These are phyloP conservation scores for Paramisgurnus dabryanus DNA, from an alignment of 2,113 vertebrate genomes.

Conservation along the genomic window DNA sequence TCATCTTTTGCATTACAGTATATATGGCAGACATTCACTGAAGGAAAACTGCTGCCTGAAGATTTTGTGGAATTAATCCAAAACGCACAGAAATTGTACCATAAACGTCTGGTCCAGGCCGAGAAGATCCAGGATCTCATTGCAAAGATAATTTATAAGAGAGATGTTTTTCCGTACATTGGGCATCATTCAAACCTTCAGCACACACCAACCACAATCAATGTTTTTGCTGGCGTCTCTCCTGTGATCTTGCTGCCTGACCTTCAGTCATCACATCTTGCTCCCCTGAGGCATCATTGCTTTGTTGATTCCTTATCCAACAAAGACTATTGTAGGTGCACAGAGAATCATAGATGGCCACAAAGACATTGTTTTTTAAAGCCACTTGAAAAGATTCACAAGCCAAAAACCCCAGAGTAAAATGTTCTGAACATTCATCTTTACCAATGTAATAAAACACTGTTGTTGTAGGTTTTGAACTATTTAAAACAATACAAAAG, in stretches of 20 bases:
- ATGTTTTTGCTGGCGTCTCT: slow-evolving; percentile 33
- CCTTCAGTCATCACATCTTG: slow-evolving; percentile 48
- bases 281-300: slow-evolving; percentile 31
- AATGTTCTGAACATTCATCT: no score
- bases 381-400: slow-evolving; percentile 12
- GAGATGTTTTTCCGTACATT: neutral
- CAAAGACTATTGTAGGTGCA: neutral
- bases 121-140: slow-evolving; percentile 58
- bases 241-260: slow-evolving; percentile 45
- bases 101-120: slow-evolving; percentile 53
- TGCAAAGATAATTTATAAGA: neutral
- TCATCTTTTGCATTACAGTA: slow-evolving; percentile 48
- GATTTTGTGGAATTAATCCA: slow-evolving; percentile 59
- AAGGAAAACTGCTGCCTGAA: slow-evolving; percentile 40
- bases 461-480: no score
- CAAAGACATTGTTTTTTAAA: slow-evolving; percentile 43
- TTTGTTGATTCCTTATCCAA: neutral
- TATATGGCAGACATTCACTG: slow-evolving; percentile 56
- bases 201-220: neutral
- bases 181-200: neutral
- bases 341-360: slow-evolving; percentile 17
- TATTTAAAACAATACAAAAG: no score
- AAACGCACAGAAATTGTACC: slow-evolving; percentile 42
- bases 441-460: neutral
- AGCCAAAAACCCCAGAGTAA: neutral